Evolutionary conservation across 2,113 vertebrate species (phyloP), one percentile per base, ranked within the genome.

Genomic region (Tylochromis polylepis): DNA sequence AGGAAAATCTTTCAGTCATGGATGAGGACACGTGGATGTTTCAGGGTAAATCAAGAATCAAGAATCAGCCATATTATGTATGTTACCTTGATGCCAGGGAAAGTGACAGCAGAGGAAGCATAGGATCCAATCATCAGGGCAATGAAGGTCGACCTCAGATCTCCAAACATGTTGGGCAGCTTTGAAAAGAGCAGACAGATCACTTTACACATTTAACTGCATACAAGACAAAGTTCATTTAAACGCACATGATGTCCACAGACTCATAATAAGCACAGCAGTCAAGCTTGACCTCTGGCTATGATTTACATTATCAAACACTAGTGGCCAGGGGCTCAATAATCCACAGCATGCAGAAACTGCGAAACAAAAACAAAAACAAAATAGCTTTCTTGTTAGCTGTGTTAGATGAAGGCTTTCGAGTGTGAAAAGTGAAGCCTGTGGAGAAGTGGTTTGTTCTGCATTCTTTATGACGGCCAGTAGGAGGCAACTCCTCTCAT

Each of bases 41-140:
- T 58, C 11, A 3, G 31, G 18, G 1, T 51, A 15, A 22, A 22
- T 81, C 15, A 43, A 22, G 20, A 22, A 22, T 81, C 15, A 43
- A 22, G 20, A 88, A n/a, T 20, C 4, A 5, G 11, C n/a, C 8
- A 49, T 38, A 24, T 15, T 22, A 5, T 1, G 10, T 29, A 18
- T 85, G 0, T 75, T 94, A 99, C 98, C 98, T 99, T 99, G 92
- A 99, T 97, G 88, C 97, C 98, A 1, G 98, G 98, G 91, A 99
- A 99, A 46, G 98, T 99, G 93, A 99, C 98, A 2, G 98, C 98
- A 0, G 98, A 99, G 65, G 98, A 99, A 56, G 98, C 98, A 4
- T 99, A 99, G 14, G 98, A 99, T n/a, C 98, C 98, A 16, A 99
- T 99, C 98, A 99, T 99, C 95, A 99, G 95, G 75, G 98, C 97